Evolutionary conservation across 2,797 vertebrate genomes (phyloP).

Genomic region (Astyanax mexicanus): DNA sequence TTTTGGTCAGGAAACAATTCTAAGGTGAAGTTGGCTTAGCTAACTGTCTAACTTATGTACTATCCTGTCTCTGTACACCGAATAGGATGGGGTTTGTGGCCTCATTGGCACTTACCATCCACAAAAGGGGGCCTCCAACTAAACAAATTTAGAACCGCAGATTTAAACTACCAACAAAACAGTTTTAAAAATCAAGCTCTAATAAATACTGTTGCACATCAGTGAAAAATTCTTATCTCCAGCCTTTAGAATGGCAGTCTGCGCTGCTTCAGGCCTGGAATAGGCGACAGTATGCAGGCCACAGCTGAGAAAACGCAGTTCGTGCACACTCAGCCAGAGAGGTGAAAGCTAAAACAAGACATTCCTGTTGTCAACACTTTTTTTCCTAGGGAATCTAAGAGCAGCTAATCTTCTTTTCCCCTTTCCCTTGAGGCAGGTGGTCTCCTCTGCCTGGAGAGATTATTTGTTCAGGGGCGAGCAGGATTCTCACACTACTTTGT

Average conservation of each 20-base stretch:
- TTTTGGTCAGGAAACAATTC: no score
- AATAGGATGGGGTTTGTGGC: no score
- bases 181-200: not conserved
- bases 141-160: no score
- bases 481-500: constrained; percentile 28
- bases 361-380: constrained; percentile 48
- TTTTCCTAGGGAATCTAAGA: constrained; percentile 56
- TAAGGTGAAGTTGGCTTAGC: no score
- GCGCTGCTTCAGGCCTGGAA: constrained; percentile 22
- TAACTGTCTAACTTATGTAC: no score
- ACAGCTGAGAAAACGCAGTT: constrained; percentile 72
- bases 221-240: constrained; percentile 46
- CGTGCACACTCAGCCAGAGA: constrained; percentile 45
- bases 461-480: constrained; percentile 43
- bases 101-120: no score
- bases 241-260: constrained; percentile 36
- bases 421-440: constrained; percentile 69
- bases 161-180: no score
- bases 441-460: constrained; percentile 45
- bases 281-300: constrained; percentile 41
- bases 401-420: constrained; percentile 64
- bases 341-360: constrained; percentile 34
- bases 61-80: no score
- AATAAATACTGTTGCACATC: constrained; percentile 10
- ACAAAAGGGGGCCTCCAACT: no score